A percentile compares a stretch with the other conserved stretches of the same genome.
These are phyloP conservation scores for Microctenopoma steveboyesi DNA, from an alignment of 2,797 vertebrate genomes.

Conservation along the genomic window DNA sequence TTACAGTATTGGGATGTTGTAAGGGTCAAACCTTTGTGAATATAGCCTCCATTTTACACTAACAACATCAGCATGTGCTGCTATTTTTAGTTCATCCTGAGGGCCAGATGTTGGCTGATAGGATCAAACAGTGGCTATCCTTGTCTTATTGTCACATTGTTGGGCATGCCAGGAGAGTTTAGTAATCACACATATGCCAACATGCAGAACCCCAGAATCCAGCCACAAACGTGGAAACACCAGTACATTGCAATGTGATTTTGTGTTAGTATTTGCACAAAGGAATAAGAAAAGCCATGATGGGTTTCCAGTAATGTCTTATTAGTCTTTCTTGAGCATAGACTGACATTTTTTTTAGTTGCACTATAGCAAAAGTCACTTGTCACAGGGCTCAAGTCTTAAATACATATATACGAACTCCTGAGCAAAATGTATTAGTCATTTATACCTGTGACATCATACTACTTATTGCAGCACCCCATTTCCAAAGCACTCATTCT, in stretches of 20 bases:
- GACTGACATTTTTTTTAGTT: neutral
- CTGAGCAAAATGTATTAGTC: conserved; percentile 2
- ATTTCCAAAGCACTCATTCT: conserved; percentile 33
- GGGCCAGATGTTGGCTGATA: conserved; percentile 77
- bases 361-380: neutral
- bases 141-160: conserved; percentile 59
- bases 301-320: conserved; percentile 21
- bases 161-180: conserved; percentile 51
- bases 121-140: conserved; percentile 66
- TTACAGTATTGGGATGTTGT: conserved; percentile 47
- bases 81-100: conserved; percentile 78
- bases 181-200: conserved; percentile 48
- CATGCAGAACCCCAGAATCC: conserved; percentile 55
- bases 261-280: conserved; percentile 30
- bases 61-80: conserved; percentile 81
- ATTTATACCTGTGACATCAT: conserved; percentile 17
- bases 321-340: neutral
- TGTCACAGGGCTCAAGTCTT: neutral
- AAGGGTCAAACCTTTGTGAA: conserved; percentile 71
- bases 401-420: neutral
- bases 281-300: conserved; percentile 14
- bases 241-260: conserved; percentile 26
- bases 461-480: neutral
- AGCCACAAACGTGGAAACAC: conserved; percentile 44
- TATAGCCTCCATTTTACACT: conserved; percentile 73